These are phyloP conservation scores for Euspilapteryx auroguttella DNA, from an alignment of 2,888 invertebrate species.

Conservation along the genomic window DNA sequence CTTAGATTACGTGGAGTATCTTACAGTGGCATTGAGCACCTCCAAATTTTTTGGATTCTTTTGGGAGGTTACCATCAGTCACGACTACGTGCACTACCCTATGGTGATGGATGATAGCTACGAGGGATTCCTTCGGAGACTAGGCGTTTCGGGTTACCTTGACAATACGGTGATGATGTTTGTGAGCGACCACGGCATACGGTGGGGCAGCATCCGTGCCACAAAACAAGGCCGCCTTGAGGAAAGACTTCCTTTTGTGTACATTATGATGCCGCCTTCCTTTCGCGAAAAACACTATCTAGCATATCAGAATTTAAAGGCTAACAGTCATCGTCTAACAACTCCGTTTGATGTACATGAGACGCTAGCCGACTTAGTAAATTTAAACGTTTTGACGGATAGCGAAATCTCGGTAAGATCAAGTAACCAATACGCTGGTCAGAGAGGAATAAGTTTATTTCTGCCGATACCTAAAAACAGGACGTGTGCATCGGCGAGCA, in stretches of 20 bases:
- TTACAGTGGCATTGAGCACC: constrained; percentile 59
- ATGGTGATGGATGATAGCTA: constrained; percentile 71
- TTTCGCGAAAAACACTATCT: constrained; percentile 65
- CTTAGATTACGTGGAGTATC: constrained; percentile 69
- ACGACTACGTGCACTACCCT: constrained; percentile 82
- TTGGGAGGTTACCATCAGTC: constrained; percentile 83
- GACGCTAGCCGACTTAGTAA: constrained; percentile 71
- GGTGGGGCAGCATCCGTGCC: constrained; percentile 81
- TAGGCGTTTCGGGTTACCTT: constrained; percentile 55
- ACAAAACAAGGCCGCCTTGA: constrained; percentile 88
- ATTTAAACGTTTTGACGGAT: constrained; percentile 43
- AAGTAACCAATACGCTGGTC: constrained; percentile 24
- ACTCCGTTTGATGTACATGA: constrained; percentile 83
- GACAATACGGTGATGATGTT: constrained; percentile 71
- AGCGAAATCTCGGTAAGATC: constrained; percentile 30
- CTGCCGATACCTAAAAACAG: constrained; percentile 69
- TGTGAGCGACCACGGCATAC: constrained; percentile 88
- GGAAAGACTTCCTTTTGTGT: constrained; percentile 83
- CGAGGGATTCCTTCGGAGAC: constrained; percentile 53
- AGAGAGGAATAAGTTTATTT: constrained; percentile 76
- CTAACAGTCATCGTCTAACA: constrained; percentile 72
- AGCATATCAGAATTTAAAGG: constrained; percentile 65
- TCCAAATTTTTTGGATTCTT: constrained; percentile 78
- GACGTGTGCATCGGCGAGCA: constrained; percentile 76
- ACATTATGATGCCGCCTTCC: constrained; percentile 72